Base-by-base conservation (phyloP, 2,113 vertebrate species). In the Hystrix brachyura region DNA sequence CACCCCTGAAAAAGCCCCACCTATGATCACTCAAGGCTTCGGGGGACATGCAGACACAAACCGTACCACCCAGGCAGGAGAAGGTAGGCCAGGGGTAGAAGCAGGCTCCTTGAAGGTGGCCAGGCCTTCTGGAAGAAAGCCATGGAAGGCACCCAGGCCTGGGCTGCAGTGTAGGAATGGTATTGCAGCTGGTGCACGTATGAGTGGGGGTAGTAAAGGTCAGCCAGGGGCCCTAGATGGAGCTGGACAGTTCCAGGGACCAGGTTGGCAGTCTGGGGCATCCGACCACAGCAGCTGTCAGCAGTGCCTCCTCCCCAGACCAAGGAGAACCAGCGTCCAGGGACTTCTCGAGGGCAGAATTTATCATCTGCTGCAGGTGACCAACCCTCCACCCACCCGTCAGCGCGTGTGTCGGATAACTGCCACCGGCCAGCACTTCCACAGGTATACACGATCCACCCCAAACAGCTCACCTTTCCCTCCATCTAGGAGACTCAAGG, bases 131-230 rank as follows among this genome's bases (percentile, higher is more conserved):
- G 34, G 65, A 51, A 79, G 62, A 21, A 59, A 53, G 53, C 38
- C 6, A 23, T 0, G 0, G 0, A 25, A 25, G 32, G 11, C 17
- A 51, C 46, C 60, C 15, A 21, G 19, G 38, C n/a, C 64, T 74
- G 15, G 12, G 8, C 27, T n/a, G 27, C 19, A 48, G 4, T 18
- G 23, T 57, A 23, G 7, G 25, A 76, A 81, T 2, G 46, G 46
- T 7, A 9, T 17, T 21, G 14, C 43, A 48, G 43, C 23, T 10
- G 2, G 48, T 7, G 10, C 25, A 76, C 3, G 15, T 23, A 21
- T 0, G 5, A 19, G 21, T 19, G 3, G 5, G 3, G 25, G 13
- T 0, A 25, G 32, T 3, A 7, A 15, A 62, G 21, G 48, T 76
- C 51, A 92, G 74, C 34, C 89, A 57, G 38, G 23, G 84, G 4